Percentiles rank a stretch among this genome's conserved stretches.
phyloP scores from a whole-genome alignment of 2,888 invertebrate genomes.

The Agonopterix arenella region DNA sequence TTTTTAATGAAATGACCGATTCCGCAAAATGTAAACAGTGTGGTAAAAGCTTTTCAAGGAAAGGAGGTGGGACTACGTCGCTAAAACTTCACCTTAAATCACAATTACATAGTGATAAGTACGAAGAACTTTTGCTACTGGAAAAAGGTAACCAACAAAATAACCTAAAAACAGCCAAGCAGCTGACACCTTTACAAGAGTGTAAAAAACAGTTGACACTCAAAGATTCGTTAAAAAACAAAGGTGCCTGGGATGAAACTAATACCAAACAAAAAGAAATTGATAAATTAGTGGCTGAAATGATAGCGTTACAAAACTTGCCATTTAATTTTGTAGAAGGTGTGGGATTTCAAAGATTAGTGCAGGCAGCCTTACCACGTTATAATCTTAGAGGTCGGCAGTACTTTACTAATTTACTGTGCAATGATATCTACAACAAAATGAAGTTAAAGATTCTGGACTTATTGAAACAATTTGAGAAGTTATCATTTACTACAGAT shows the following conservation, averaged over 20 bases:
- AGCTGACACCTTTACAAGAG: not conserved
- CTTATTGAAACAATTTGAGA: slow-evolving; percentile 17
- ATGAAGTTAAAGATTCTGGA: slow-evolving; percentile 12
- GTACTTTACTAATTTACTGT: slow-evolving; percentile 15
- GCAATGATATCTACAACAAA: slow-evolving; percentile 15
- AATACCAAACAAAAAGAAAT: slow-evolving; percentile 17
- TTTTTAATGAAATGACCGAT: no score
- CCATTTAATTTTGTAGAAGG: slow-evolving; percentile 23
- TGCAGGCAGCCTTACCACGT: slow-evolving; percentile 12
- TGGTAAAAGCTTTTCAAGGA: no score
- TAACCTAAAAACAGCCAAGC: not conserved
- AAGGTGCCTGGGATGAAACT: slow-evolving; percentile 12
- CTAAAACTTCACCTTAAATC: no score
- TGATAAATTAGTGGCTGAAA: slow-evolving; percentile 18
- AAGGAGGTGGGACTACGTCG: no score
- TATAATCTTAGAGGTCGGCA: slow-evolving; percentile 18
- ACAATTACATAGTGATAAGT: no score
- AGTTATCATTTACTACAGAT: slow-evolving; percentile 15
- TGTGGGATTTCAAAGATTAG: slow-evolving; percentile 18
- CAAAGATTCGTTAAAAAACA: slow-evolving; percentile 13
- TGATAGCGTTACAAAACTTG: slow-evolving; percentile 22
- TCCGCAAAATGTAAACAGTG: no score
- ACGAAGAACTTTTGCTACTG: not conserved
- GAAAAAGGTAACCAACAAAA: not conserved
- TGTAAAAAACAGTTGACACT: slow-evolving; percentile 8